These are phyloP conservation scores for Philopedon plagiatum DNA, from an alignment of 2,888 invertebrate genomes.

Conservation along the genomic window DNA sequence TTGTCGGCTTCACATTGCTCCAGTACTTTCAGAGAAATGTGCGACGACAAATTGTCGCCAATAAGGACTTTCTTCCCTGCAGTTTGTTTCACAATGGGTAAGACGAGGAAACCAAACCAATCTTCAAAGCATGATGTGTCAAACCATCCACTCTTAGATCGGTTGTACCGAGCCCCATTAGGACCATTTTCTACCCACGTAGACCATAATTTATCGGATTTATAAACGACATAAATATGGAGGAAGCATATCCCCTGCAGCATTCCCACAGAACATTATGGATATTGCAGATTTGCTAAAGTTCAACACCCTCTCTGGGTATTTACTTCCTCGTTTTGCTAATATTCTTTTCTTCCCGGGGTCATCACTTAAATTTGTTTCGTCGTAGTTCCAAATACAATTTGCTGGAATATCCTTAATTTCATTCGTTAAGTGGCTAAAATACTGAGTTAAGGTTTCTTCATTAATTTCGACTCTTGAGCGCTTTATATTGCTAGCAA, in stretches of 20 bases:
- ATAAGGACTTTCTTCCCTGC: neutral
- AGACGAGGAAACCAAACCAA: neutral
- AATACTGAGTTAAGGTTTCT: neutral
- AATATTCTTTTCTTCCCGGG: neutral
- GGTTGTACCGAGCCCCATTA: neutral
- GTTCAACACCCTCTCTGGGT: neutral
- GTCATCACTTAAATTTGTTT: neutral
- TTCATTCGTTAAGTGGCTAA: neutral
- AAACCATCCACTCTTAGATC: neutral
- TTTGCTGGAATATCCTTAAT: neutral
- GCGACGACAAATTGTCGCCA: conserved; percentile 13
- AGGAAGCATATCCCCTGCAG: neutral
- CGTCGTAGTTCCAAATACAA: neutral
- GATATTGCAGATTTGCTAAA: neutral
- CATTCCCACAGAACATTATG: neutral
- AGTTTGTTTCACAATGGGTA: conserved; percentile 25
- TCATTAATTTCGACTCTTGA: conserved; percentile 6
- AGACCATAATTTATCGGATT: neutral
- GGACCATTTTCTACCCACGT: conserved; percentile 4
- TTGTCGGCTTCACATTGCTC: conserved; percentile 13
- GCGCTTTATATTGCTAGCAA: conserved; percentile 3
- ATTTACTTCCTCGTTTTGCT: neutral
- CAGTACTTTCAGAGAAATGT: conserved; percentile 17
- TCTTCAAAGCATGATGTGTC: neutral
- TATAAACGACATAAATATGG: neutral